A percentile compares a stretch with the other conserved stretches of the same genome.
Conservation (phyloP, 23 tunicate species). For the Diplosoma virens region DNA sequence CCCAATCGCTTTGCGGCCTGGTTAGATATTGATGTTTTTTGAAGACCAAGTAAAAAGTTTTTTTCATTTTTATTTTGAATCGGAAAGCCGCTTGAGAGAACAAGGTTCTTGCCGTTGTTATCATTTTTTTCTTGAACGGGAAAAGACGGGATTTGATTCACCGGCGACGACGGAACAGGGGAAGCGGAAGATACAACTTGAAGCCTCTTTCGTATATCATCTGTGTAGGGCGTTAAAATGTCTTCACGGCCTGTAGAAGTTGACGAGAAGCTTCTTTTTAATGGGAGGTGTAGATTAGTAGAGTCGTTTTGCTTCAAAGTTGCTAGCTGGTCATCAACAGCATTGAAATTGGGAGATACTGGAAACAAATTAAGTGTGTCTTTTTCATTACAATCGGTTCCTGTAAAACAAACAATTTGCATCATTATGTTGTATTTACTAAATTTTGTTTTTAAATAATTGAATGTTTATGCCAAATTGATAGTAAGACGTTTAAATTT, state of each 20-base stretch:
- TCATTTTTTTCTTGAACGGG: too few species aligned
- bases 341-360: background rate
- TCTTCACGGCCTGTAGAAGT: slow-evolving; percentile 27
- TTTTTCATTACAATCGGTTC: slow-evolving; percentile 6
- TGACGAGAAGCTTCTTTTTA: background rate
- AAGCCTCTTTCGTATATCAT: slow-evolving; percentile 56
- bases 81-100: too few species aligned
- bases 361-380: background rate
- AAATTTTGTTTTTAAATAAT: too few species aligned
- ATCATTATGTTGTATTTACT: background rate
- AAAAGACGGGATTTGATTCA: background rate
- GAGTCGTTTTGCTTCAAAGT: background rate
- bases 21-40: too few species aligned
- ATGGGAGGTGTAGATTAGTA: background rate
- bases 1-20: too few species aligned
- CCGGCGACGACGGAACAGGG: slow-evolving; percentile 12
- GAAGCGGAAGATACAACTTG: slow-evolving; percentile 39
- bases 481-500: too few species aligned
- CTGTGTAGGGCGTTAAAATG: slow-evolving; percentile 47
- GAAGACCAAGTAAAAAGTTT: too few species aligned
- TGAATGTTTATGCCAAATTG: too few species aligned
- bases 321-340: background rate
- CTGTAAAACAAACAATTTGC: background rate
- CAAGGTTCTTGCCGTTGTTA: too few species aligned
- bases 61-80: too few species aligned